Evolutionary conservation across 2,888 invertebrate species (phyloP).

Genomic region (Cepaea hortensis): DNA sequence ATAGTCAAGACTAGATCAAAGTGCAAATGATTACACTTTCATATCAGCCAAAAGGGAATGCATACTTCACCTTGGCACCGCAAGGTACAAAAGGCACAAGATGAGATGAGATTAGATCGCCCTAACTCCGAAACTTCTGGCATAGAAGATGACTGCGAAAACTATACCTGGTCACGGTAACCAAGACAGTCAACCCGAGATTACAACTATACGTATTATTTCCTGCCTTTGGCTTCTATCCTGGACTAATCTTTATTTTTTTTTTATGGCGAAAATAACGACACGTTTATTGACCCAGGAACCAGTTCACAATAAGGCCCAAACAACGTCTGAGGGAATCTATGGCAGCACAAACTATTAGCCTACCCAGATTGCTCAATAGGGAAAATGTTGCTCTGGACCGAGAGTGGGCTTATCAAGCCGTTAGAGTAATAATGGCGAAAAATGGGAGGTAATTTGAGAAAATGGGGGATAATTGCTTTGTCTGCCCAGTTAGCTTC

Average conservation of each 20-base stretch:
- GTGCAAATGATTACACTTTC: too few relatives aligned
- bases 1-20: too few relatives aligned
- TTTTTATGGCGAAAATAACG: not conserved
- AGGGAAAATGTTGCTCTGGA: slow-evolving; percentile 5
- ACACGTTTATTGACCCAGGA: not conserved
- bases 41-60: too few relatives aligned
- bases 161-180: too few relatives aligned
- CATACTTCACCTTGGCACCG: too few relatives aligned
- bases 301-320: not conserved
- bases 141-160: too few relatives aligned
- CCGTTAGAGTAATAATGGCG: slow-evolving; percentile 15
- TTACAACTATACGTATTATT: not conserved
- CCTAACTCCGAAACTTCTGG: too few relatives aligned
- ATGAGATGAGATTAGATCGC: too few relatives aligned
- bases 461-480: slow-evolving; percentile 40
- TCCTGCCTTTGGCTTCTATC: not conserved
- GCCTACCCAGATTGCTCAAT: slow-evolving; percentile 26
- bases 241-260: not conserved
- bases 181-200: not conserved
- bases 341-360: slow-evolving; percentile 13
- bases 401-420: slow-evolving; percentile 18
- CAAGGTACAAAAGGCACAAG: too few relatives aligned
- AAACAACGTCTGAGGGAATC: not conserved
- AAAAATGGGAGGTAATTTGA: slow-evolving; percentile 35
- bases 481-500: slow-evolving; percentile 27